Base-by-base conservation (phyloP, 2,797 vertebrate genomes). In the Crax fasciolata region DNA sequence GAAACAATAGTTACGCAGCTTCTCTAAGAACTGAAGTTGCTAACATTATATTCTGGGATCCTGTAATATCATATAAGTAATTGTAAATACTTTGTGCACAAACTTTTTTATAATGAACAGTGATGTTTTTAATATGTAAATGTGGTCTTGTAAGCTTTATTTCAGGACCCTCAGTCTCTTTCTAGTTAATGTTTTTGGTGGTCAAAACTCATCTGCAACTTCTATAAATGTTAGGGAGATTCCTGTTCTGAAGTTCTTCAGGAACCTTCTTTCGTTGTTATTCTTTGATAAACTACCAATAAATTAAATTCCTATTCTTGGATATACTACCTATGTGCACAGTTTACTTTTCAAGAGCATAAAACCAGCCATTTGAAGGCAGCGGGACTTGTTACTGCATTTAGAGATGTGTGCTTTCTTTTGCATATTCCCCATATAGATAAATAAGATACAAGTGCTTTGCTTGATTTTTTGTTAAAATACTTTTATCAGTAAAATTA, bases 271-370 rank as follows among this genome's bases (percentile, higher is more conserved):
- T 89, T 78, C 48, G 23, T 13, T 73, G 24, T 39, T 95, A 54
- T 78, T 94, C 76, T 82, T 62, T 73, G 61, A 70, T 20, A 54
- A 96, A 90, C 38, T 62, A 41, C 21, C 72, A 74, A 59, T 72
- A 74, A 80, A 84, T 89, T 63, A 46, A 74, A 55, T 90, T 83
- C 72, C 17, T 81, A 9, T 30, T 72, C 21, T 59, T 88, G 51
- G 35, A 35, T 84, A 11, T 75, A 57, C 65, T 93, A 16, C 25
- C 21, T 61, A 4, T 70, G 48, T 70, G 63, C 48, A 20, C 38
- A 52, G 46, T 77, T 96, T 87, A 51, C 57, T 90, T 93, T 67
- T 35, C 51, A n/a, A 81, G 52, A 72, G 59, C n/a, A 6, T 91
- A 77, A 86, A 92, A 92, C 58, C 32, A 73, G 4, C 3, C 1